Conservation (phyloP, 2,113 vertebrate species). For the Hipposideros armiger region DNA sequence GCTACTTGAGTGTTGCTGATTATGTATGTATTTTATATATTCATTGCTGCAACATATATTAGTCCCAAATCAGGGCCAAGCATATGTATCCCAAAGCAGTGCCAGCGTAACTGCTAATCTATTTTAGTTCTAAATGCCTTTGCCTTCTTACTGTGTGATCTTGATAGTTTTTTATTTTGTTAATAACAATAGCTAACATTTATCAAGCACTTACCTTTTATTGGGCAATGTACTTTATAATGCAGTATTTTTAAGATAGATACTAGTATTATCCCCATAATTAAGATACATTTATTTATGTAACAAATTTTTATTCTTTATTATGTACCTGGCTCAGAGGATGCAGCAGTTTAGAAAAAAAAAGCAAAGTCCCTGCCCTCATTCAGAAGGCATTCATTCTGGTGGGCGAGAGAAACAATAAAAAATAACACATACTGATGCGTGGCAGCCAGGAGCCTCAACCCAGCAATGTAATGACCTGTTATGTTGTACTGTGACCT, state of each 20-base stretch:
- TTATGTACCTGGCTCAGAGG: background rate
- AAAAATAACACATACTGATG: background rate
- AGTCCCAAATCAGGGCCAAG: background rate
- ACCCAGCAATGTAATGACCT: background rate
- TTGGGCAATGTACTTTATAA: background rate
- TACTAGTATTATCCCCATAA: background rate
- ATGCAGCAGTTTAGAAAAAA: background rate
- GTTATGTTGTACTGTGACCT: background rate
- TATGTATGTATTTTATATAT: background rate
- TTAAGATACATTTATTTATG: slow-evolving; percentile 1
- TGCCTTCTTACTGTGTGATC: background rate
- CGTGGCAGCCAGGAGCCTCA: no score
- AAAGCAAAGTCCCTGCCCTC: no score
- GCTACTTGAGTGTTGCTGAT: background rate
- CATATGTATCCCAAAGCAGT: background rate
- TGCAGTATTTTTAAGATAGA: background rate
- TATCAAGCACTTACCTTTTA: background rate
- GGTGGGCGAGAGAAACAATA: background rate
- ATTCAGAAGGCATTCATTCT: background rate
- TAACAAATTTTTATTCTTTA: background rate
- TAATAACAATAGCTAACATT: background rate
- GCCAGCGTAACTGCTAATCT: background rate
- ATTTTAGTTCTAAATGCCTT: background rate
- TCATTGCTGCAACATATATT: background rate
- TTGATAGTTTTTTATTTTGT: background rate